These are phyloP conservation scores for Erebia epiphron DNA, from an alignment of 2,888 invertebrate species.

Conservation along the genomic window DNA sequence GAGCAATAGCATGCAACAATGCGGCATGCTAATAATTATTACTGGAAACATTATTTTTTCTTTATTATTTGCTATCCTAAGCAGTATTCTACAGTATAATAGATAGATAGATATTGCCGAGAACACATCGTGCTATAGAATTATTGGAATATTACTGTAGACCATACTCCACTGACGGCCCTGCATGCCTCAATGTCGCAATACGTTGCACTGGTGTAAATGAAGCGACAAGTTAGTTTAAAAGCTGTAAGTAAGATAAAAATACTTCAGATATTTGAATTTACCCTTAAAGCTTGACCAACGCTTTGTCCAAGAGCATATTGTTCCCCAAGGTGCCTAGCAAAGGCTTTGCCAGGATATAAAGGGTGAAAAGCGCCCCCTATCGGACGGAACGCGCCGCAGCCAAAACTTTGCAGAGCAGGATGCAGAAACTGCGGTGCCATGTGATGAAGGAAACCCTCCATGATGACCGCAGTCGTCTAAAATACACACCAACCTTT, in stretches of 20 bases:
- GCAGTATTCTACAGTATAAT: too few relatives aligned
- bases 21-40: too few relatives aligned
- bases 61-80: too few relatives aligned
- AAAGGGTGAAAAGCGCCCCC: slow-evolving; percentile 79
- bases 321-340: slow-evolving; percentile 76
- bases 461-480: slow-evolving; percentile 60
- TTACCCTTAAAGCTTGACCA: slow-evolving; percentile 75
- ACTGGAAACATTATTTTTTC: too few relatives aligned
- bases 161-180: too few relatives aligned
- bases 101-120: too few relatives aligned
- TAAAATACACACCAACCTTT: slow-evolving; percentile 36
- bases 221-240: background rate
- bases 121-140: too few relatives aligned
- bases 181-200: too few relatives aligned
- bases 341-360: slow-evolving; percentile 78
- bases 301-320: slow-evolving; percentile 78
- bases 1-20: too few relatives aligned
- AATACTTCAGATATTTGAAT: background rate
- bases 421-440: slow-evolving; percentile 81
- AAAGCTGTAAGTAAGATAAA: background rate
- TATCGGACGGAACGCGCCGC: slow-evolving; percentile 78
- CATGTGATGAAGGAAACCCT: slow-evolving; percentile 80
- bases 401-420: slow-evolving; percentile 78
- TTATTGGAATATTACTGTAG: too few relatives aligned
- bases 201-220: too few relatives aligned